Evolutionary conservation across 2,113 vertebrate species (phyloP).

Genomic region (Calonectris borealis): DNA sequence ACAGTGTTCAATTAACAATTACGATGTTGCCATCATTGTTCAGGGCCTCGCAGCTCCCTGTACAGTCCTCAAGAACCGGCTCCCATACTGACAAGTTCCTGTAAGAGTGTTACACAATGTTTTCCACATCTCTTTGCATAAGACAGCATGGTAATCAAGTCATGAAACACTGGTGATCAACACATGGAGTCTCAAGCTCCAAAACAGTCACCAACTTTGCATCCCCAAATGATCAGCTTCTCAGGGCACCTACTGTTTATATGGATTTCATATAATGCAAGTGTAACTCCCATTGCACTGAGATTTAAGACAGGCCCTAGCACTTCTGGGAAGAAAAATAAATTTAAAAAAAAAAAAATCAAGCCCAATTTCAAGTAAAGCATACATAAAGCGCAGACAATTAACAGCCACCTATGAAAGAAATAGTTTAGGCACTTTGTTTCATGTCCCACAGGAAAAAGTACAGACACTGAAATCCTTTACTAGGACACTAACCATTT

Average conservation of each 20-base stretch:
- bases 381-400: background rate
- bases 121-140: background rate
- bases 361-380: background rate
- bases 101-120: background rate
- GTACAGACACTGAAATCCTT: background rate
- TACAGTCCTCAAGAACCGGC: background rate
- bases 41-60: background rate
- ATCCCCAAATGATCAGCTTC: background rate
- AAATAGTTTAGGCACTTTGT: background rate
- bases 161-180: background rate
- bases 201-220: background rate
- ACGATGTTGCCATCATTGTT: background rate
- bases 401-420: background rate
- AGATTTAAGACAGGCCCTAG: background rate
- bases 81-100: background rate
- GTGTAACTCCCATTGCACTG: background rate
- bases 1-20: background rate
- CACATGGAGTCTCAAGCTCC: background rate
- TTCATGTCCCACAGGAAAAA: background rate
- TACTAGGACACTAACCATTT: background rate
- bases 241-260: background rate
- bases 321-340: background rate
- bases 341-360: background rate
- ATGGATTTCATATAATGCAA: background rate
- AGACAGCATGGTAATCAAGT: background rate